Evolutionary conservation across 1,140 invertebrate genomes (phyloP).

Genomic region (Ctenoplectra terminalis): DNA sequence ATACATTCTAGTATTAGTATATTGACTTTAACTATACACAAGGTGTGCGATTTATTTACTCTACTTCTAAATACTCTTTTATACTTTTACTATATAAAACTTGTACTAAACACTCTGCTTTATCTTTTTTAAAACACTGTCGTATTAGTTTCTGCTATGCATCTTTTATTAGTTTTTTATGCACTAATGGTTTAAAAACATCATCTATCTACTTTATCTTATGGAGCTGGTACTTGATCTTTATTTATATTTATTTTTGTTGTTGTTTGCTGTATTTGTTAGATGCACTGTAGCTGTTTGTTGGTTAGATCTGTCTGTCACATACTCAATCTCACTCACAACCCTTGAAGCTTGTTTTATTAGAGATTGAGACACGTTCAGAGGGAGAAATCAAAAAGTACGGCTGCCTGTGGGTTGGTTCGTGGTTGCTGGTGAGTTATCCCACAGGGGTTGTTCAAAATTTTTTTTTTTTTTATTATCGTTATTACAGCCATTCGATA

Average conservation of each 20-base stretch:
- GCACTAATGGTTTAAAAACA: conserved; percentile 65
- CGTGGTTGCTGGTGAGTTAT: conserved; percentile 82
- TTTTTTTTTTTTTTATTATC: conserved; percentile 66
- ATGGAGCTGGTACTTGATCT: conserved; percentile 74
- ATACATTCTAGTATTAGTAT: not conserved
- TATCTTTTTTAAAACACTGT: conserved; percentile 49
- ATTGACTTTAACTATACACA: not conserved
- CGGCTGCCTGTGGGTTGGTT: conserved; percentile 82
- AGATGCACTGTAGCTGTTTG: conserved; percentile 84
- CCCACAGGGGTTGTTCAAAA: conserved; percentile 81
- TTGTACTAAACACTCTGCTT: conserved; percentile 65
- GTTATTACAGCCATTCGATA: conserved; percentile 47
- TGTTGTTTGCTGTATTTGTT: conserved; percentile 83
- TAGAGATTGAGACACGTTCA: conserved; percentile 82
- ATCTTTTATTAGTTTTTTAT: conserved; percentile 58
- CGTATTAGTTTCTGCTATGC: conserved; percentile 63
- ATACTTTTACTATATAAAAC: conserved; percentile 33
- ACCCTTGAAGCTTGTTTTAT: conserved; percentile 82
- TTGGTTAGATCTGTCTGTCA: conserved; percentile 83
- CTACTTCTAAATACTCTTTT: conserved; percentile 19
- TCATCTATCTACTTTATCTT: conserved; percentile 70
- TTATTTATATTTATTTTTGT: conserved; percentile 83
- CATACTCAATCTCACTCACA: conserved; percentile 81
- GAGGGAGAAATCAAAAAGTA: conserved; percentile 81
- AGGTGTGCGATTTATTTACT: not conserved